These are phyloP conservation scores for Formica aserva DNA, from an alignment of 2,888 invertebrate species.

Conservation along the genomic window DNA sequence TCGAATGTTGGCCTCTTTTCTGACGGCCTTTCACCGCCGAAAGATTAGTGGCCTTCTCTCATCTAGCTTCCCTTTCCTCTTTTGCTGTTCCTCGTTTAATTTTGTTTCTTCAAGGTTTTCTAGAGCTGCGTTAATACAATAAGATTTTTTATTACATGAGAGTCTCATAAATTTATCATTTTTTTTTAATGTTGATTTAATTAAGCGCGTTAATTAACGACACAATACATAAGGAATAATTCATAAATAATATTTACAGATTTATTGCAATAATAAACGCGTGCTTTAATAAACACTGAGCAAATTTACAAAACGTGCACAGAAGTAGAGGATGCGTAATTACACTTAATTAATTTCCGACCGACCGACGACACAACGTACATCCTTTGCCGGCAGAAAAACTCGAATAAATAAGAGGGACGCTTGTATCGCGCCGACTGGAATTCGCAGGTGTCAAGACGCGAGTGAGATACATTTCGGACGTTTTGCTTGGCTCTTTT, in stretches of 20 bases:
- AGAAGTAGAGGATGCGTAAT: constrained; percentile 22
- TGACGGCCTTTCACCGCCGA: constrained; percentile 71
- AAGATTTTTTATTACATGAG: not conserved
- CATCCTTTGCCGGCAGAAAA: constrained; percentile 25
- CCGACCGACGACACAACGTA: constrained; percentile 21
- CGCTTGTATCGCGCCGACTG: constrained; percentile 36
- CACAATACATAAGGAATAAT: not conserved
- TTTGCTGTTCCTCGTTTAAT: constrained; percentile 34
- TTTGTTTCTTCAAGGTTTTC: not conserved
- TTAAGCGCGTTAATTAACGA: not conserved
- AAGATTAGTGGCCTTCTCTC: constrained; percentile 76
- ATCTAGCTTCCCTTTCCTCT: constrained; percentile 18
- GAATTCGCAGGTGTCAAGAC: constrained; percentile 48
- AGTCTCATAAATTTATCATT: not conserved
- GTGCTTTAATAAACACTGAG: not conserved
- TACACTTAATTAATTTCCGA: constrained; percentile 43
- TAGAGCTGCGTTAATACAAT: not conserved
- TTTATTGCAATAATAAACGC: not conserved
- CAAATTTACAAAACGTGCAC: not conserved
- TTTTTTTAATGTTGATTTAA: not conserved
- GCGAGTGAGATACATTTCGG: constrained; percentile 49
- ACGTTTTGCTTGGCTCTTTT: constrained; percentile 45
- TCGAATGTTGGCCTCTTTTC: constrained; percentile 78
- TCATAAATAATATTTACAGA: not conserved
- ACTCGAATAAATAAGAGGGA: constrained; percentile 36